Base-by-base conservation (phyloP, 2,797 vertebrate genomes). In the Sparidentex hasta region DNA sequence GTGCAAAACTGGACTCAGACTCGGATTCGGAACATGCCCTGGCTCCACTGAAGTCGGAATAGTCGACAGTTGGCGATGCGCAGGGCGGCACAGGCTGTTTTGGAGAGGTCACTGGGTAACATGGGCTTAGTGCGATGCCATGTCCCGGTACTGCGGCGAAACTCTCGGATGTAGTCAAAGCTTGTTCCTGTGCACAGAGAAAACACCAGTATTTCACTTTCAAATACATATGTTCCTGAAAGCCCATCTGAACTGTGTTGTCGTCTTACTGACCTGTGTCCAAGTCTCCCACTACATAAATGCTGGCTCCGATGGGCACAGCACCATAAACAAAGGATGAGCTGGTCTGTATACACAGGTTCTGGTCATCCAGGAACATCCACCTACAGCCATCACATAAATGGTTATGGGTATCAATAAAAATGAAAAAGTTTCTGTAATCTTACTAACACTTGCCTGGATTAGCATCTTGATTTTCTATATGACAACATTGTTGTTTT, bases 231-330 rank as follows among this genome's bases (percentile, higher is more conserved):
- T 0, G 0, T 0, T 11, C 16, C 17, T 17, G 27, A 3, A 18
- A 38, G 1, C 18, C 11, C 27, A 9, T 9, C 5, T 43, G 17
- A 48, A 16, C 43, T 38, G 3, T 2, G 29, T 5, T 20, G 33
- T 46, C 4, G 2, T 20, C 29, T 16, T 5, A 66, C 96, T 92
- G 65, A 99, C 98, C 98, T 76, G 97, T 99, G 87, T 99, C 98
- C 2, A 99, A 96, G 88, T 99, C 98, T 82, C 98, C 98, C 44
- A 99, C 97, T n/a, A 99, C 97, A 3, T 99, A 99, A 92, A 99
- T 96, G 85, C 96, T 98, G 79, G 97, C 97, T 73, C 98, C 97
- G 5, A 99, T 98, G 33, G 98, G 96, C 48, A 99, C 97, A 4
- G 98, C 98, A 17, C 98, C 97, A 11, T 99, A 99, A 0, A 99